Base-by-base conservation (phyloP, 2,888 invertebrate genomes). In the Tolmerus cingulatus region DNA sequence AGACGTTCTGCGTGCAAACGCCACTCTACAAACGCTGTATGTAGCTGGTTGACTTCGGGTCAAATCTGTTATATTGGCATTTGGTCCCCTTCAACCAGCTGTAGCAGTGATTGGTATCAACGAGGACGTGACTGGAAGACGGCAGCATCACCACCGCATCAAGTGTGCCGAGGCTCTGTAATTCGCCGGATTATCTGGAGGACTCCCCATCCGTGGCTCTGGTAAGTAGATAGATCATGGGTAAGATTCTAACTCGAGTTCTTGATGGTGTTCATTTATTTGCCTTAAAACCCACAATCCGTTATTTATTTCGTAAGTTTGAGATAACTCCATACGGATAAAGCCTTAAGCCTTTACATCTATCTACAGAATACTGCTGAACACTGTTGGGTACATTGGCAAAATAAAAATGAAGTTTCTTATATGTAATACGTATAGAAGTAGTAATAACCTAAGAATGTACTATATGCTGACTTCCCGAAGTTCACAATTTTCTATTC, bases 21-120 rank as follows among this genome's bases (percentile, higher is more conserved):
- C 27, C 74, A 34, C 85, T 85, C 74, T 40, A 93, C 88, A 94
- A 34, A 92, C 74, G 93, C 92, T 92, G 93, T 91, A 90, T 92
- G 92, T 94, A 95, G 95, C 94, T 95, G 95, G 95, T 95, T 95
- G 95, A 94, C 93, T 93, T 93, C 94, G 95, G 95, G 94, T 95
- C 95, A 95, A 95, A 95, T 95, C 93, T 91, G 90, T 91, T 91
- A 90, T 89, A 89, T 91, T 91, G 91, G 92, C 93, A 95, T 95
- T 95, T 95, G 95, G 95, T 95, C 95, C 95, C 95, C 95, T 95
- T 95, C 95, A 95, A 95, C 95, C 95, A 95, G 95, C 95, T 95
- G 95, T 95, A 95, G 94, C 92, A 92, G 92, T 92, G 91, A 88
- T 92, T 92, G 92, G 89, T 90, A 90, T 89, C 92, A 92, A 90